phyloP scores from a whole-genome alignment of 92 coral and sea anemone genomes.

The Actinernus sp. region DNA sequence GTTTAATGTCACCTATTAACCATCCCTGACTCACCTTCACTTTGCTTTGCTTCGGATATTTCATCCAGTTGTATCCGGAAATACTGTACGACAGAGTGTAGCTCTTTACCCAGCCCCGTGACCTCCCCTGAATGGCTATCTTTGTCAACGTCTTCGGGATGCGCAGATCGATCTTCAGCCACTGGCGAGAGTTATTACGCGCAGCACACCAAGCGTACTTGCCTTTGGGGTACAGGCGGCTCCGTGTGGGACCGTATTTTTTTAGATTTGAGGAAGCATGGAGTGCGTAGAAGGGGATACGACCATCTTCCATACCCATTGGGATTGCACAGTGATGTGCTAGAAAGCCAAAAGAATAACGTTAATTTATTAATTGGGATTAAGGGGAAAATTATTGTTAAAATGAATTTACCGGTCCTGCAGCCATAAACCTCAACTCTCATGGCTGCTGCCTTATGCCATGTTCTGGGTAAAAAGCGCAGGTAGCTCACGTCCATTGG shows the following conservation, averaged over 20 bases:
- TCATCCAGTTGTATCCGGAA: not conserved
- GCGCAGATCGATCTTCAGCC: conserved; percentile 34
- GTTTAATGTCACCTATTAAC: too few relatives aligned
- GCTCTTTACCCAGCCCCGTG: conserved; percentile 4
- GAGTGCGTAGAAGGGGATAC: not conserved
- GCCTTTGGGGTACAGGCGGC: not conserved
- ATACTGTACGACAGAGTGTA: conserved; percentile 7
- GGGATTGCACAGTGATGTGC: not conserved
- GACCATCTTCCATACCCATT: conserved; percentile 7
- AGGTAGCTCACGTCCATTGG: conserved; percentile 37
- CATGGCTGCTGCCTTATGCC: conserved; percentile 30
- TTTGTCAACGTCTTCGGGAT: conserved; percentile 31
- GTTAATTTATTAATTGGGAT: too few relatives aligned
- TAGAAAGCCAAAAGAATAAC: not conserved
- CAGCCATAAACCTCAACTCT: conserved; percentile 69
- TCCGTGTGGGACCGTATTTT: not conserved
- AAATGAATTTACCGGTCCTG: conserved; percentile 14
- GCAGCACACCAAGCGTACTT: conserved; percentile 21
- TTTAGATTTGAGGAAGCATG: not conserved
- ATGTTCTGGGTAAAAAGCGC: conserved; percentile 19
- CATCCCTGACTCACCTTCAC: conserved; percentile 12
- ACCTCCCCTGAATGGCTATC: conserved; percentile 29
- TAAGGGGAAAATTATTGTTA: not conserved
- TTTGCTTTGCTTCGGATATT: not conserved
- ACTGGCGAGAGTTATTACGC: conserved; percentile 13